Evolutionary conservation across 2,888 invertebrate species (phyloP).

Genomic region (Lepidochitona cinerea): DNA sequence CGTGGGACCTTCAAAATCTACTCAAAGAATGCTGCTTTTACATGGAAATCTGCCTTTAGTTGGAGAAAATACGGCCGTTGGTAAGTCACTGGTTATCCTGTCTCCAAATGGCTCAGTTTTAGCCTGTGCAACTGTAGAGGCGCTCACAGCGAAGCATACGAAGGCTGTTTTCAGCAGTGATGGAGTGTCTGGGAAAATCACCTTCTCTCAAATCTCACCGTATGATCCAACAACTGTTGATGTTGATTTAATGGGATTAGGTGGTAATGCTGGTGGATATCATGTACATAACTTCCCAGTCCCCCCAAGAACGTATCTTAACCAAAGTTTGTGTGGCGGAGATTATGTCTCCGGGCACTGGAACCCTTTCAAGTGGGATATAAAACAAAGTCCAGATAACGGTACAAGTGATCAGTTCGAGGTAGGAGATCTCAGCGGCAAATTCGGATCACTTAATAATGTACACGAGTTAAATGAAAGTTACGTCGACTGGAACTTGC

Average conservation of each 20-base stretch:
- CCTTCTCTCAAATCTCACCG: conserved; percentile 83
- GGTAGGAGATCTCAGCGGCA: conserved; percentile 90
- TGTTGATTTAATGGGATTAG: conserved; percentile 73
- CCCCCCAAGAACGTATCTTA: conserved; percentile 46
- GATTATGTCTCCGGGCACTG: conserved; percentile 79
- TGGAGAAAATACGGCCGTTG: conserved; percentile 37
- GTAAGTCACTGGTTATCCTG: conserved; percentile 38
- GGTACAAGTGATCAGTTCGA: conserved; percentile 93
- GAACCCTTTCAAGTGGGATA: conserved; percentile 78
- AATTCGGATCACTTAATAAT: conserved; percentile 84
- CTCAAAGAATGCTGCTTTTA: conserved; percentile 26
- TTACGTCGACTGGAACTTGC: conserved; percentile 87
- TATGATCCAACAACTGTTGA: conserved; percentile 77
- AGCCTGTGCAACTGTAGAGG: conserved; percentile 81
- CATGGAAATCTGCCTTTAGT: conserved; percentile 44
- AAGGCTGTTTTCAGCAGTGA: conserved; percentile 68
- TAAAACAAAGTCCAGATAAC: conserved; percentile 69
- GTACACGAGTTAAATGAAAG: conserved; percentile 71
- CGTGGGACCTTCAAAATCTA: conserved; percentile 24
- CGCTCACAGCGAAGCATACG: conserved; percentile 48
- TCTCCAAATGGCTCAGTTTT: conserved; percentile 26
- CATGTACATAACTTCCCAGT: conserved; percentile 72
- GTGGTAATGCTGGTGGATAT: conserved; percentile 66
- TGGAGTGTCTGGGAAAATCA: conserved; percentile 85
- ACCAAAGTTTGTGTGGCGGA: conserved; percentile 71